phyloP scores from a whole-genome alignment of 2,888 invertebrate species.

The Phytoseiulus persimilis region DNA sequence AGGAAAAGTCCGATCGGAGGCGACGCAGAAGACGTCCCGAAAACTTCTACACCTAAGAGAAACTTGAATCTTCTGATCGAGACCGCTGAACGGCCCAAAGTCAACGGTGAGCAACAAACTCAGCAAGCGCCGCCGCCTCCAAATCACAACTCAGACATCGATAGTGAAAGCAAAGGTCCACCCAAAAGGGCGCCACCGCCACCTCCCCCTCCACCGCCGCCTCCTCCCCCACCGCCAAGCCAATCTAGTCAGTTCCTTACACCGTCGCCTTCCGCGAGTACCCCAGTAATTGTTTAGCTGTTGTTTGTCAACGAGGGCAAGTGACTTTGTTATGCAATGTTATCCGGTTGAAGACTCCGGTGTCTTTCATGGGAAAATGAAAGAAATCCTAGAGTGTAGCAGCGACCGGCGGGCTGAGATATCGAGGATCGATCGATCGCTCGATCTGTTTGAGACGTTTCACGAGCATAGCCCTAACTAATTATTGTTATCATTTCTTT shows the following conservation, averaged over 20 bases:
- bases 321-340: not conserved
- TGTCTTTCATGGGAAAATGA: not conserved
- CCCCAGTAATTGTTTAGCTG: conserved; percentile 29
- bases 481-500: not conserved
- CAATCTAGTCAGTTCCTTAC: conserved; percentile 27
- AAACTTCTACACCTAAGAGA: not conserved
- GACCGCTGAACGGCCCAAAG: not conserved
- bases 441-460: not conserved
- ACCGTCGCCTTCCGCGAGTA: not conserved
- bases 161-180: conserved; percentile 20
- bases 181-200: conserved; percentile 36
- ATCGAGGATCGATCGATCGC: not conserved
- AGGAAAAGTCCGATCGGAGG: conserved; percentile 8
- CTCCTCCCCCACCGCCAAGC: conserved; percentile 22
- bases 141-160: not conserved
- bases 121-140: not conserved
- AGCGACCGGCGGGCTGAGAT: not conserved
- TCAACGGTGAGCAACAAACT: not conserved
- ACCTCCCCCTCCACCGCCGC: conserved; percentile 15
- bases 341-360: not conserved
- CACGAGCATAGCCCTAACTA: not conserved
- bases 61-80: not conserved
- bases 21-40: not conserved
- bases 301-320: not conserved
- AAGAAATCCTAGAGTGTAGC: not conserved